A percentile compares a stretch with the other conserved stretches of the same genome.
These are phyloP conservation scores for Cylindroiulus punctatus DNA, from an alignment of 2,888 invertebrate genomes.

Conservation along the genomic window DNA sequence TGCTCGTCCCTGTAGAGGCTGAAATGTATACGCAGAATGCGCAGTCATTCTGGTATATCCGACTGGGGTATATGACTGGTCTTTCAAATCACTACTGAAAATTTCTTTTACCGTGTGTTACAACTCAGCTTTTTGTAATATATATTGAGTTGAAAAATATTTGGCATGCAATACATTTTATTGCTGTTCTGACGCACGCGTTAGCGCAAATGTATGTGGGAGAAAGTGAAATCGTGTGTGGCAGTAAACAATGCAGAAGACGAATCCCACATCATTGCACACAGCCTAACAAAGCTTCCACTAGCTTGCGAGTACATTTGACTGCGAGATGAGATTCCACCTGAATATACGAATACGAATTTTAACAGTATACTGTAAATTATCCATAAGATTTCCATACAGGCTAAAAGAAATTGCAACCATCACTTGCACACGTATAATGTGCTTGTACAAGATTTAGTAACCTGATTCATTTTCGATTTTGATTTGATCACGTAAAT, in stretches of 20 bases:
- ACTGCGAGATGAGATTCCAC: neutral
- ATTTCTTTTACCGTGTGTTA: neutral
- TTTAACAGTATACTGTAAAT: neutral
- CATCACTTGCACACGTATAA: too few species aligned
- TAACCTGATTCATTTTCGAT: neutral
- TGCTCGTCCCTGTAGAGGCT: neutral
- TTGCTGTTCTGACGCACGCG: constrained; percentile 10
- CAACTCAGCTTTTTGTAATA: neutral
- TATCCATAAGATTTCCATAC: neutral
- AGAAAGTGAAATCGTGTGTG: neutral
- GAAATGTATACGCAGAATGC: neutral
- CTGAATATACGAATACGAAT: neutral
- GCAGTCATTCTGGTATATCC: neutral
- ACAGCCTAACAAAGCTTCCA: neutral
- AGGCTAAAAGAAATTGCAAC: neutral
- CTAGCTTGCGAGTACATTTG: neutral
- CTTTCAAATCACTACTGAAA: neutral
- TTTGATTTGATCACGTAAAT: neutral
- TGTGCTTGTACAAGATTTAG: too few species aligned
- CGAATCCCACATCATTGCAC: neutral
- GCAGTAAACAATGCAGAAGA: neutral
- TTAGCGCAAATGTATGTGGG: neutral
- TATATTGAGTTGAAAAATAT: constrained; percentile 26
- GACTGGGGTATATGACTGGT: neutral
- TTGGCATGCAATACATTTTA: neutral